These are phyloP conservation scores for Ctena decussata DNA, from an alignment of 2,888 invertebrate species.

Conservation along the genomic window DNA sequence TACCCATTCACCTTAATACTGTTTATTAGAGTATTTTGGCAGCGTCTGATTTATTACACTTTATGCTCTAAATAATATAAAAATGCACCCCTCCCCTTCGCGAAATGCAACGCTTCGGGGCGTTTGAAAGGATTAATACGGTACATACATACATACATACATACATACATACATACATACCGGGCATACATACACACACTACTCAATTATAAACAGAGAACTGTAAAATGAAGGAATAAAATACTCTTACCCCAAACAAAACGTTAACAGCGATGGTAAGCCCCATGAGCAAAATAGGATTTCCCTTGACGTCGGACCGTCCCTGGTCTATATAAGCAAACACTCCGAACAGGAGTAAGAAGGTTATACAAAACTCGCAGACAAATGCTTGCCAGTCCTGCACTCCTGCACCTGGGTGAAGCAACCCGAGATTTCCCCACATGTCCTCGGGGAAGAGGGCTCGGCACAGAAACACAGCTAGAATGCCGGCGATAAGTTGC, in stretches of 20 bases:
- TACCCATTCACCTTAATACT: too few relatives aligned
- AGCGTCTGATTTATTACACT: too few relatives aligned
- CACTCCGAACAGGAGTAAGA: conserved; percentile 69
- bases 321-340: conserved; percentile 71
- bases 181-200: too few relatives aligned
- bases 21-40: too few relatives aligned
- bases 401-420: conserved; percentile 65
- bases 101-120: too few relatives aligned
- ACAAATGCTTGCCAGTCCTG: conserved; percentile 68
- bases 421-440: conserved; percentile 67
- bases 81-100: too few relatives aligned
- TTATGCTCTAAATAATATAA: too few relatives aligned
- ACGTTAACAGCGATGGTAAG: conserved; percentile 74
- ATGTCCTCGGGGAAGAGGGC: conserved; percentile 62
- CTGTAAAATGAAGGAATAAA: too few relatives aligned
- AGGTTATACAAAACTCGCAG: conserved; percentile 72
- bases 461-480: conserved; percentile 65
- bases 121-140: too few relatives aligned
- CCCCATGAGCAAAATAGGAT: conserved; percentile 74
- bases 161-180: too few relatives aligned
- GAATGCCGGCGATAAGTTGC: conserved; percentile 69
- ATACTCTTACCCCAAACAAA: conserved; percentile 73
- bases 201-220: too few relatives aligned
- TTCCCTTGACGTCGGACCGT: conserved; percentile 68
- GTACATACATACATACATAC: too few relatives aligned